A percentile compares a stretch with the other conserved stretches of the same genome.
phyloP scores from a whole-genome alignment of 2,113 vertebrate genomes.

The Capreolus pygargus region DNA sequence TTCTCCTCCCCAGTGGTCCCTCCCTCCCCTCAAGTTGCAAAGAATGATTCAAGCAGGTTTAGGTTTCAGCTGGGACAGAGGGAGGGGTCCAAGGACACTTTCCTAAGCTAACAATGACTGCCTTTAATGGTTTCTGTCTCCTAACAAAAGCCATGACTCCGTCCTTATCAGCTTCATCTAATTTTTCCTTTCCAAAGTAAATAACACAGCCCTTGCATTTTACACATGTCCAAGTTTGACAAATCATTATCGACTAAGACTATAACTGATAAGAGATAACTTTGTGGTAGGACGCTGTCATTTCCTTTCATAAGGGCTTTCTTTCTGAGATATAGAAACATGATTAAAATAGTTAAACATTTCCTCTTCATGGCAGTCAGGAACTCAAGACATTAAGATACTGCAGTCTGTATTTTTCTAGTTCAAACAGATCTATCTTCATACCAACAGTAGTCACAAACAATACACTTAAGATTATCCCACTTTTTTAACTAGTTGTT shows the following conservation, averaged over 20 bases:
- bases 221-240: slow-evolving; percentile 66
- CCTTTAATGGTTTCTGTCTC: slow-evolving; percentile 69
- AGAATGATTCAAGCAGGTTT: slow-evolving; percentile 57
- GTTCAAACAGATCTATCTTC: slow-evolving; percentile 58
- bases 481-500: slow-evolving; percentile 60
- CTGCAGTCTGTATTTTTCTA: slow-evolving; percentile 62
- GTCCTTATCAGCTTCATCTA: slow-evolving; percentile 72
- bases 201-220: slow-evolving; percentile 62
- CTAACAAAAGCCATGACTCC: slow-evolving; percentile 76
- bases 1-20: background rate
- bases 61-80: slow-evolving; percentile 53
- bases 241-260: slow-evolving; percentile 71
- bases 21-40: slow-evolving; percentile 36
- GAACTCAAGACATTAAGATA: slow-evolving; percentile 65
- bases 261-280: slow-evolving; percentile 55
- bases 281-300: slow-evolving; percentile 41
- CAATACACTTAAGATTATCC: slow-evolving; percentile 23
- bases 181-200: slow-evolving; percentile 73
- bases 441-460: slow-evolving; percentile 48
- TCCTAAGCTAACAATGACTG: slow-evolving; percentile 68
- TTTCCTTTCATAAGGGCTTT: slow-evolving; percentile 64
- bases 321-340: slow-evolving; percentile 52
- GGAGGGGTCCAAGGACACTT: slow-evolving; percentile 54
- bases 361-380: slow-evolving; percentile 70
- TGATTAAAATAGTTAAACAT: slow-evolving; percentile 65